Percentiles rank a stretch among this genome's conserved stretches.
phyloP scores from a whole-genome alignment of 2,888 invertebrate species.

The Esperia sulphurella region DNA sequence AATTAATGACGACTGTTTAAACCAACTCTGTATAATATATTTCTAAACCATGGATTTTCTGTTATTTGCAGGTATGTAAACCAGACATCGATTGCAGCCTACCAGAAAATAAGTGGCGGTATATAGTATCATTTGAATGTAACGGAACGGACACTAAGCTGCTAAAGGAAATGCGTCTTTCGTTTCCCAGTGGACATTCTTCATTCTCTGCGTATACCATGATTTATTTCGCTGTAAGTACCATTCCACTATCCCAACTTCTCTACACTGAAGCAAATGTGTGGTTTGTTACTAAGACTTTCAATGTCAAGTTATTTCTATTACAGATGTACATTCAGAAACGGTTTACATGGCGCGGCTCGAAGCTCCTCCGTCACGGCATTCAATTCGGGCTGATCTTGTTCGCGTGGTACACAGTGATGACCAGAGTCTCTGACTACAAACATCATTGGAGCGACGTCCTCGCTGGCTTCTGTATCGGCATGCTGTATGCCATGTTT shows the following conservation, averaged over 20 bases:
- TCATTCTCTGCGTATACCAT: slow-evolving; percentile 93
- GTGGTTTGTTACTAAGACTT: no score
- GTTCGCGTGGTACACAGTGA: slow-evolving; percentile 91
- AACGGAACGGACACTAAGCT: slow-evolving; percentile 64
- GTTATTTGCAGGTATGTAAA: slow-evolving; percentile 82
- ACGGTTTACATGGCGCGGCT: slow-evolving; percentile 89
- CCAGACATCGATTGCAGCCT: slow-evolving; percentile 84
- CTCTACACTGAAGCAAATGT: no score
- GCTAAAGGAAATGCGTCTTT: slow-evolving; percentile 88
- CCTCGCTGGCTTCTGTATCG: slow-evolving; percentile 87
- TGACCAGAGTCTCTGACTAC: slow-evolving; percentile 95
- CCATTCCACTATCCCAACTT: not conserved
- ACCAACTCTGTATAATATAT: no score
- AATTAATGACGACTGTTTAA: no score
- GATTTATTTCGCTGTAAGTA: slow-evolving; percentile 91
- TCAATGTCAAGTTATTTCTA: no score
- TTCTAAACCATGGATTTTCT: not conserved
- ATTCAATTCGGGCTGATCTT: slow-evolving; percentile 89
- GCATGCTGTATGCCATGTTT: slow-evolving; percentile 82
- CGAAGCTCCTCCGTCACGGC: slow-evolving; percentile 89
- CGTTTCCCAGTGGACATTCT: slow-evolving; percentile 95
- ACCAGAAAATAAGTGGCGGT: slow-evolving; percentile 79
- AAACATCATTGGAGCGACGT: slow-evolving; percentile 99
- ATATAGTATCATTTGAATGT: slow-evolving; percentile 87
- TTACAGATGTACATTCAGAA: slow-evolving; percentile 92